Evolutionary conservation across 2,797 vertebrate species (phyloP).

Genomic region (Gouania willdenowi): DNA sequence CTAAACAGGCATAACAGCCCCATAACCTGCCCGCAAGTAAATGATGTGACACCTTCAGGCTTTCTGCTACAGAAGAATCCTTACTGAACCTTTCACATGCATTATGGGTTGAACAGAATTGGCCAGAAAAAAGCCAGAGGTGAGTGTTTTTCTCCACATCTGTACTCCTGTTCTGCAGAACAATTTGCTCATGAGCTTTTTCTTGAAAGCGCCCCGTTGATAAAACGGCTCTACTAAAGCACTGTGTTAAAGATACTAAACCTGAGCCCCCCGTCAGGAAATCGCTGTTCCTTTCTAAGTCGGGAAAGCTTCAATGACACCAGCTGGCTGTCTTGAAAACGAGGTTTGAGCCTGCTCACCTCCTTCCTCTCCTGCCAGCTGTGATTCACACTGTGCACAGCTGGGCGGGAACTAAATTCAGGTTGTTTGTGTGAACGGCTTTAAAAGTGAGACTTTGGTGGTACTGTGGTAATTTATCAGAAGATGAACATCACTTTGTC

Average conservation of each 20-base stretch:
- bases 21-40: conserved; percentile 21
- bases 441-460: conserved; percentile 56
- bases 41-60: conserved; percentile 33
- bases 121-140: too few species aligned
- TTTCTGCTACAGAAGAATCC: too few species aligned
- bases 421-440: conserved; percentile 43
- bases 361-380: conserved; percentile 41
- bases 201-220: conserved; percentile 36
- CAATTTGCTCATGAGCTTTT: conserved; percentile 13
- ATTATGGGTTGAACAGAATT: conserved; percentile 27
- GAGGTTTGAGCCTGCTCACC: conserved; percentile 25
- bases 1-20: conserved; percentile 24
- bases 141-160: too few species aligned
- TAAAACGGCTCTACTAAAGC: conserved; percentile 43
- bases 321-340: conserved; percentile 44
- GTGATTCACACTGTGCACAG: conserved; percentile 60
- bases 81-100: conserved; percentile 4
- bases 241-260: conserved; percentile 45
- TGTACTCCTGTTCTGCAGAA: too few species aligned
- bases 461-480: too few species aligned
- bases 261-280: conserved; percentile 31
- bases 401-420: conserved; percentile 60
- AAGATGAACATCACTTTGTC: too few species aligned
- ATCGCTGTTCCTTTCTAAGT: conserved; percentile 48
- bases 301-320: conserved; percentile 58